These are phyloP conservation scores for Macheiramphus alcinus DNA, from an alignment of 2,113 vertebrate species.

Conservation along the genomic window DNA sequence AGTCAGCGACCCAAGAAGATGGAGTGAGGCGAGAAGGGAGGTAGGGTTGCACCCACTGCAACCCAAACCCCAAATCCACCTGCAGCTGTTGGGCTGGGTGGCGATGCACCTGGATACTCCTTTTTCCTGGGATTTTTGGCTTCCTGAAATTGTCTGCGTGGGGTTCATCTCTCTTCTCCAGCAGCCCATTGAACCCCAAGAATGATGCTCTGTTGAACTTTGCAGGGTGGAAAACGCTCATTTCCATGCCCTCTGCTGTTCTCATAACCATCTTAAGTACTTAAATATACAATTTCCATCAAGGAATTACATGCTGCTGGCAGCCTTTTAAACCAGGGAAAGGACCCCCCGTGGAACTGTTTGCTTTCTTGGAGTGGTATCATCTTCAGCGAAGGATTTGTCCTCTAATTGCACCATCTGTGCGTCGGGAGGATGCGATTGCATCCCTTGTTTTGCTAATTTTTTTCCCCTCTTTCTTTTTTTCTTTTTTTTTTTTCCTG, in stretches of 20 bases:
- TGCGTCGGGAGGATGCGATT: background rate
- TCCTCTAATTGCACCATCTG: conserved; percentile 33
- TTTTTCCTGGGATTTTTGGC: background rate
- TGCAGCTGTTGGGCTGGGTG: rapidly evolving
- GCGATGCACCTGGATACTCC: rapidly evolving
- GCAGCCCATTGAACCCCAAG: rapidly evolving
- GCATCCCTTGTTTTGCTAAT: background rate
- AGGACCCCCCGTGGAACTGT: conserved; percentile 14
- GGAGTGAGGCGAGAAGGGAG: background rate
- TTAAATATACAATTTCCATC: conserved; percentile 18
- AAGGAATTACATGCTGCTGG: conserved; percentile 21
- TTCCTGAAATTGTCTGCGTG: background rate
- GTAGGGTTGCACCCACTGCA: rapidly evolving
- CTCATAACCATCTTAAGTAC: background rate
- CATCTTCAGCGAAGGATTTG: background rate
- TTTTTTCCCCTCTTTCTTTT: background rate
- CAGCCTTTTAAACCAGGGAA: conserved; percentile 17
- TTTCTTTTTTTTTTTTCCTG: background rate
- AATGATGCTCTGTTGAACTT: background rate
- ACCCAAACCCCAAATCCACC: background rate
- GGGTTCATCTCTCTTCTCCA: background rate
- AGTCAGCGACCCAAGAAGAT: background rate
- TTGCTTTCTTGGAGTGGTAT: conserved; percentile 9
- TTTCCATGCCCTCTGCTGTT: rapidly evolving
- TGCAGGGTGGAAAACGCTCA: background rate